A percentile compares a stretch with the other conserved stretches of the same genome.
phyloP scores from a whole-genome alignment of 37 sponge, comb jelly and placozoan genomes.

The Tethya wilhelma region DNA sequence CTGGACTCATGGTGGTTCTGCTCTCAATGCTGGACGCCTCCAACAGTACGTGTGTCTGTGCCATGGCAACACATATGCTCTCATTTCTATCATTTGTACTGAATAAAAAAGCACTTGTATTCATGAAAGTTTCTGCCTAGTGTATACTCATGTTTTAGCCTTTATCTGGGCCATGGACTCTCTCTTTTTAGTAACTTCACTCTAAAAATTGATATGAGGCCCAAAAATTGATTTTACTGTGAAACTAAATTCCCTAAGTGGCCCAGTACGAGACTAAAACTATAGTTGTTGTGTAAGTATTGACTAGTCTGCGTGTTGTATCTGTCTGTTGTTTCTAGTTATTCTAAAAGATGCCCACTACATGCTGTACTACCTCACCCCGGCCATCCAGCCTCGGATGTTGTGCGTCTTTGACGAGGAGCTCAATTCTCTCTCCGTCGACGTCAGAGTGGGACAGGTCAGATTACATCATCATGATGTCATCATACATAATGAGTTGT shows the following conservation, averaged over 20 bases:
- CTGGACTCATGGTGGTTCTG: constrained; percentile 80
- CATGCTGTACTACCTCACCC: constrained; percentile 87
- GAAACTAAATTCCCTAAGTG: too few species aligned
- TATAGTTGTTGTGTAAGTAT: neutral
- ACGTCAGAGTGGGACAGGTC: constrained; percentile 98
- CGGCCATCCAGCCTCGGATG: constrained; percentile 99
- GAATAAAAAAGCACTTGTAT: too few species aligned
- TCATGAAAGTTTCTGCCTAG: too few species aligned
- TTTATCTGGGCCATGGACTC: too few species aligned
- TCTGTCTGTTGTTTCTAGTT: constrained; percentile 19
- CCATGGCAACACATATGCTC: too few species aligned
- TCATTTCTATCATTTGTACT: too few species aligned
- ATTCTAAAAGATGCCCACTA: constrained; percentile 79
- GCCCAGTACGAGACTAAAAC: too few species aligned
- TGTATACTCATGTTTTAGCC: too few species aligned
- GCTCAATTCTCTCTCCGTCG: constrained; percentile 82
- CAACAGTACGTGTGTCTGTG: constrained; percentile 70
- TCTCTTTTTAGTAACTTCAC: too few species aligned
- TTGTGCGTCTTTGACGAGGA: constrained; percentile 89
- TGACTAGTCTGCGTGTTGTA: neutral
- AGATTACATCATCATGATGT: neutral
- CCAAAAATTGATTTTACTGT: too few species aligned
- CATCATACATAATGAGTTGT: too few species aligned
- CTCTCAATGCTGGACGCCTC: constrained; percentile 81
- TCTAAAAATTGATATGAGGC: too few species aligned